A percentile compares a stretch with the other conserved stretches of the same genome.
Evolutionary conservation across 2,888 invertebrate species (phyloP).

Genomic region (Drosophila recens): DNA sequence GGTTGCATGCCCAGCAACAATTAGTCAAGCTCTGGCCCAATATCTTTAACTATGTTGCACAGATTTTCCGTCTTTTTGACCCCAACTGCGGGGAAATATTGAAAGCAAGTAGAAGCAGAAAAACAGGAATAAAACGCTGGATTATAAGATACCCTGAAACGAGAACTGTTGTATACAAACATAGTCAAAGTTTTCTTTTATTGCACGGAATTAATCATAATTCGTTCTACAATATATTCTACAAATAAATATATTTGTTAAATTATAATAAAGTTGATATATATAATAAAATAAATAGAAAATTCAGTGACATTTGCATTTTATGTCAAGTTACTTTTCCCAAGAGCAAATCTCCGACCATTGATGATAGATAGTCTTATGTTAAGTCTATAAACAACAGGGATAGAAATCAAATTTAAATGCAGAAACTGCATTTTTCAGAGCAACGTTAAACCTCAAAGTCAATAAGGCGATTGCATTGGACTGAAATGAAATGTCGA

Average conservation of each 20-base stretch:
- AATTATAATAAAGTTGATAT: background rate
- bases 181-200: background rate
- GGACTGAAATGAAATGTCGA: slow-evolving; percentile 19
- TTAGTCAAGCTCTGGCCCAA: slow-evolving; percentile 77
- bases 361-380: background rate
- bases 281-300: background rate
- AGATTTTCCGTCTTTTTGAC: slow-evolving; percentile 37
- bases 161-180: background rate
- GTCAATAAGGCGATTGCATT: slow-evolving; percentile 30
- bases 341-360: background rate
- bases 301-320: background rate
- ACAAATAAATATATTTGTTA: background rate
- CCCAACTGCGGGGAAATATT: slow-evolving; percentile 15
- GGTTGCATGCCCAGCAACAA: slow-evolving; percentile 72
- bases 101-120: background rate
- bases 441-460: slow-evolving; percentile 5
- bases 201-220: background rate
- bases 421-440: background rate
- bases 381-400: background rate
- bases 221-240: too few relatives aligned
- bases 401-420: background rate
- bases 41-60: slow-evolving; percentile 56
- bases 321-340: background rate
- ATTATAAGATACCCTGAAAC: background rate
- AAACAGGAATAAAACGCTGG: background rate